phyloP scores from a whole-genome alignment of 1,140 invertebrate species.

The Cotesia vestalis region DNA sequence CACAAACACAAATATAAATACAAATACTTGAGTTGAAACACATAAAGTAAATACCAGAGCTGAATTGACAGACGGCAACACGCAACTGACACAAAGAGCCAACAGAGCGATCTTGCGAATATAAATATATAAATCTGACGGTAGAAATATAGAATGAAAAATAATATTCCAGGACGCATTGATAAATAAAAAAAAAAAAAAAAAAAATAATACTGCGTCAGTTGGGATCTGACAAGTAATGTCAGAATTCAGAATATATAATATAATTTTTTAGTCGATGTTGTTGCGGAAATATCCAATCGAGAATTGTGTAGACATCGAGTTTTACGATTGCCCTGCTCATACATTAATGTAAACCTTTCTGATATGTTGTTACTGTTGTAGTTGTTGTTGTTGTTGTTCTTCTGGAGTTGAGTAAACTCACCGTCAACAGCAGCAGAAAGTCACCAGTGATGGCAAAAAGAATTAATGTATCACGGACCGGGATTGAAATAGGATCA shows the following conservation, averaged over 20 bases:
- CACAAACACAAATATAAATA: no score
- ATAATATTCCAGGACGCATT: neutral
- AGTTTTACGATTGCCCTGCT: constrained; percentile 59
- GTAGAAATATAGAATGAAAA: neutral
- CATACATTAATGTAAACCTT: constrained; percentile 61
- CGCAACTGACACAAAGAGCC: constrained; percentile 5
- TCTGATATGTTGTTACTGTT: constrained; percentile 1
- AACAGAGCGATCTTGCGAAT: neutral
- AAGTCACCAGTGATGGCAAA: neutral
- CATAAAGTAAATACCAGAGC: neutral
- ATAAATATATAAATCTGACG: neutral
- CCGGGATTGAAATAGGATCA: neutral
- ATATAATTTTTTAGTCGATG: neutral
- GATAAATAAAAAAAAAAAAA: no score
- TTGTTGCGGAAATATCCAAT: constrained; percentile 39
- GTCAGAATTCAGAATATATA: constrained; percentile 6
- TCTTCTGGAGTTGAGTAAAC: neutral
- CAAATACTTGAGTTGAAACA: no score
- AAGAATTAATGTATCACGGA: neutral
- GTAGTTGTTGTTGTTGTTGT: neutral
- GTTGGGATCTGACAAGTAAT: constrained; percentile 10
- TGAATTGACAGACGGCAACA: neutral
- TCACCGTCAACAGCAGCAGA: neutral
- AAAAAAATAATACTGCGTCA: constrained; percentile 1
- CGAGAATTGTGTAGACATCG: constrained; percentile 61